These are phyloP conservation scores for Scaptodrosophila latifasciaeformis DNA, from an alignment of 2,888 invertebrate species.

Conservation along the genomic window DNA sequence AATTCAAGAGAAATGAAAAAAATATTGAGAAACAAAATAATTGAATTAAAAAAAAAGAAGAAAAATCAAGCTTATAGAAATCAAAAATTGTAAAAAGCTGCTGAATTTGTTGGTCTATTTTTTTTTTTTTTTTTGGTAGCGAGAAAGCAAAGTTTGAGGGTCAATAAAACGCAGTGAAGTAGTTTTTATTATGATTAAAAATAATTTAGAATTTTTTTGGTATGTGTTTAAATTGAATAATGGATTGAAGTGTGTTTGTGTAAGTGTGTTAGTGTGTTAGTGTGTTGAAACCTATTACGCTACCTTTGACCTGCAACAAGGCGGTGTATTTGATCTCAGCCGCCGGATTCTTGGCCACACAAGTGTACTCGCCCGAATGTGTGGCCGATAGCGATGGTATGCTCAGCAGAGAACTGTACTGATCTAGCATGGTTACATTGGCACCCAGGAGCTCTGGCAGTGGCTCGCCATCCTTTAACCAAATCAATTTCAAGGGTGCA, in stretches of 20 bases:
- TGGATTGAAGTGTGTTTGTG: constrained; percentile 14
- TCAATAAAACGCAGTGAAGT: constrained; percentile 39
- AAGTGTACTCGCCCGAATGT: constrained; percentile 86
- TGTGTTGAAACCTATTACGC: constrained; percentile 73
- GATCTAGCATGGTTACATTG: constrained; percentile 84
- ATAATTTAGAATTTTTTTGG: constrained; percentile 32
- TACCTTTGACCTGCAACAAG: constrained; percentile 88
- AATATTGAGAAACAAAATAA: constrained; percentile 27
- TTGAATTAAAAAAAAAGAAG: constrained; percentile 46
- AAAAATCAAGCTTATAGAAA: not conserved
- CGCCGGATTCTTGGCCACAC: constrained; percentile 86
- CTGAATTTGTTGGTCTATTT: constrained; percentile 46
- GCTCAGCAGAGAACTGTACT: constrained; percentile 85
- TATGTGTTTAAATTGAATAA: constrained; percentile 9
- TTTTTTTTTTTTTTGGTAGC: constrained; percentile 53
- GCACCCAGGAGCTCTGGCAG: constrained; percentile 81
- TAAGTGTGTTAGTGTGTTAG: constrained; percentile 9
- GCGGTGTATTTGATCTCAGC: constrained; percentile 87
- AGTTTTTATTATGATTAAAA: too few species aligned
- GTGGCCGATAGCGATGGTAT: constrained; percentile 84
- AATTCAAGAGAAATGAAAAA: not conserved
- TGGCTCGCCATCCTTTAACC: constrained; percentile 88
- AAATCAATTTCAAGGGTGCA: constrained; percentile 85
- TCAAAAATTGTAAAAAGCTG: not conserved
- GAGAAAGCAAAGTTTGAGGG: constrained; percentile 52